Evolutionary conservation across 2,888 invertebrate genomes (phyloP).

Genomic region (Zygaena filipendulae): DNA sequence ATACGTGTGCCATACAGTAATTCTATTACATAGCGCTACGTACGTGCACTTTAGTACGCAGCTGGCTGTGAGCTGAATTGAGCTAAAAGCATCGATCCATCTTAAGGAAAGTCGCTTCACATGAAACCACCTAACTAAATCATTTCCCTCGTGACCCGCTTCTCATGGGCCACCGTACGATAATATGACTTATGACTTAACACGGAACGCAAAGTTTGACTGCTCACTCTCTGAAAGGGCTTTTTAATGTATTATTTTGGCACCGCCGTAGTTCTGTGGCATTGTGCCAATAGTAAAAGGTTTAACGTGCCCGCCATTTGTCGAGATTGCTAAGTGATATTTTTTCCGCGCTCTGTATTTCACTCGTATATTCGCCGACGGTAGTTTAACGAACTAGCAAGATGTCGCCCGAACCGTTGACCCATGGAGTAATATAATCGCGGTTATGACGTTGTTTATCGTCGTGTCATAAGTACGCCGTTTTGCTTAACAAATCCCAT

Average conservation of each 20-base stretch:
- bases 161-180: no score
- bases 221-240: conserved; percentile 42
- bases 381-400: conserved; percentile 55
- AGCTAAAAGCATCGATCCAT: conserved; percentile 61
- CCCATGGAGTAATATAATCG: conserved; percentile 52
- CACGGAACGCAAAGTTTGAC: conserved; percentile 38
- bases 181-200: conserved; percentile 26
- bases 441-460: conserved; percentile 46
- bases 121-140: conserved; percentile 49
- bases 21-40: no score
- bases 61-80: conserved; percentile 50
- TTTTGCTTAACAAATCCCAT: conserved; percentile 31
- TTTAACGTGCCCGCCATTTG: conserved; percentile 46
- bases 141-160: no score
- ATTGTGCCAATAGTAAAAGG: conserved; percentile 50
- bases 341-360: conserved; percentile 47
- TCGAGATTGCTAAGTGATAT: conserved; percentile 57
- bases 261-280: conserved; percentile 49
- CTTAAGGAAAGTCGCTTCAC: conserved; percentile 50
- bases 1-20: no score
- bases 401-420: conserved; percentile 51
- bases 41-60: conserved; percentile 37
- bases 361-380: no score
- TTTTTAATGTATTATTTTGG: conserved; percentile 63
- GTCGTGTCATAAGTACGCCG: conserved; percentile 29